phyloP scores from a whole-genome alignment of 2,113 vertebrate genomes.

The Gobiocypris rarus region DNA sequence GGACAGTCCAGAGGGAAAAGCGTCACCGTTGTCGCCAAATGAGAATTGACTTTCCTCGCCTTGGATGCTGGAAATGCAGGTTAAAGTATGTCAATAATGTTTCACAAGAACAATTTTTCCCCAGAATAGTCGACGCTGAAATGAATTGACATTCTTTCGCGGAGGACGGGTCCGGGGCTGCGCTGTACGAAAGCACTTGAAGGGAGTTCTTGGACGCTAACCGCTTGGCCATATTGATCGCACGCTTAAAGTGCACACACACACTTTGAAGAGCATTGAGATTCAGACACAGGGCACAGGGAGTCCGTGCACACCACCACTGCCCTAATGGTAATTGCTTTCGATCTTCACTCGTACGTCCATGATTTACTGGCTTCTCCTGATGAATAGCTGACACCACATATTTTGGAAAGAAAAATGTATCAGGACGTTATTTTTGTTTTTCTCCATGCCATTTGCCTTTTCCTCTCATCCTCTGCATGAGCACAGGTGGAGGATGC shows the following conservation, averaged over 20 bases:
- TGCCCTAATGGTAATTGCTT: constrained; percentile 98
- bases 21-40: constrained; percentile 49
- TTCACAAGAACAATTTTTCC: constrained; percentile 94
- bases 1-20: constrained; percentile 74
- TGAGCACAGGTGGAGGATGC: constrained; percentile 48
- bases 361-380: constrained; percentile 82
- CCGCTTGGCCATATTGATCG: constrained; percentile 91
- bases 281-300: constrained; percentile 85
- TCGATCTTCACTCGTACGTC: constrained; percentile 89
- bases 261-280: constrained; percentile 87
- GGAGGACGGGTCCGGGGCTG: constrained; percentile 78
- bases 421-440: constrained; percentile 68
- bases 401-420: constrained; percentile 88
- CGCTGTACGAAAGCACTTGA: constrained; percentile 76
- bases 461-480: background rate
- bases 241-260: constrained; percentile 91
- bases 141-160: constrained; percentile 85
- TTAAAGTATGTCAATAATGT: constrained; percentile 98
- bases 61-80: constrained; percentile 84
- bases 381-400: constrained; percentile 87
- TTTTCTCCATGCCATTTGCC: constrained; percentile 37
- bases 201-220: constrained; percentile 84
- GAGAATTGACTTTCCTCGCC: constrained; percentile 63
- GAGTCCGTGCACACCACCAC: constrained; percentile 81
- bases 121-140: constrained; percentile 78